These are phyloP conservation scores for Ageneiosus marmoratus DNA, from an alignment of 2,113 vertebrate genomes.

Conservation along the genomic window DNA sequence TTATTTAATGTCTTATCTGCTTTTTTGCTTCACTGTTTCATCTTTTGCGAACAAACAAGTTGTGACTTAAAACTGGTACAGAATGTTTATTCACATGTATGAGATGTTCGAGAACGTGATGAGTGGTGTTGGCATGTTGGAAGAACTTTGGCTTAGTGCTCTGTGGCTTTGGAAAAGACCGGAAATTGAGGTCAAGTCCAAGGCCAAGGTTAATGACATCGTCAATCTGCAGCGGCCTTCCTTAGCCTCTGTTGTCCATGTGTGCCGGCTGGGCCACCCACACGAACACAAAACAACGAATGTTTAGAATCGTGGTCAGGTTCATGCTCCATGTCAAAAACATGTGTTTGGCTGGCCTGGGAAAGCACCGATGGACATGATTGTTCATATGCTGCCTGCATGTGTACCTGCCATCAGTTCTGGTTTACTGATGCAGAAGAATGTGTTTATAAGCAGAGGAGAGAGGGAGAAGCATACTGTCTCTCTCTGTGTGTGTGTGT, in stretches of 20 bases:
- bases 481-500: not conserved
- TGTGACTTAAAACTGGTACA: not conserved
- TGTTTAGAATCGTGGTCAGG: not conserved
- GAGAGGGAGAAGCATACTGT: not conserved
- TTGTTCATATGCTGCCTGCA: constrained; percentile 16
- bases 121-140: not conserved
- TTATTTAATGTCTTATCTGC: constrained; percentile 31
- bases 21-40: not conserved
- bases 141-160: not conserved
- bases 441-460: constrained; percentile 27
- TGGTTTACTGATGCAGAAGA: constrained; percentile 25
- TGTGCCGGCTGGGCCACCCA: constrained; percentile 34
- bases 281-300: constrained; percentile 12
- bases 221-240: constrained; percentile 10
- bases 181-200: constrained; percentile 16
- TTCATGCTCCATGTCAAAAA: constrained; percentile 1
- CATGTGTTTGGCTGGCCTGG: not conserved
- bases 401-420: constrained; percentile 33
- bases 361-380: not conserved
- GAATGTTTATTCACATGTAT: not conserved
- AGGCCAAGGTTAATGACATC: constrained; percentile 32
- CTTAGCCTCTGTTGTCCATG: constrained; percentile 18
- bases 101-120: not conserved
- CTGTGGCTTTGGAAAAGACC: not conserved
- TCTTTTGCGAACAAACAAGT: constrained; percentile 23